Base-by-base conservation (phyloP, 1,140 invertebrate species). In the Oncopeltus fasciatus region DNA sequence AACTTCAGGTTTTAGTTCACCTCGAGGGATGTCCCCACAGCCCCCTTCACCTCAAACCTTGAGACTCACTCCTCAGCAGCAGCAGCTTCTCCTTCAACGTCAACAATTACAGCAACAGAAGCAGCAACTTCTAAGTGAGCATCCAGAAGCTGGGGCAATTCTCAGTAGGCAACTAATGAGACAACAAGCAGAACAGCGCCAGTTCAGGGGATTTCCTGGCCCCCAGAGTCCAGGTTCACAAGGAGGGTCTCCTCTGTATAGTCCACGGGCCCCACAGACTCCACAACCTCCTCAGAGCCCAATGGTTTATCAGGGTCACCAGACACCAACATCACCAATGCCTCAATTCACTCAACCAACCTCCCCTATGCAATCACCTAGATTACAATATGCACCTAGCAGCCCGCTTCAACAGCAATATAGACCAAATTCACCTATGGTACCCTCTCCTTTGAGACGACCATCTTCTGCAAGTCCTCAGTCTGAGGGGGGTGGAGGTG, bases 381-480 rank as follows among this genome's bases (percentile, higher is more conserved):
- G 71, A 26, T 65, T 66, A 29, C 67, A 68, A 16, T 63, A 66
- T 28, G 66, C 67, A 33, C 77, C 81, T 3, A 75, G 83, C 24
- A 85, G 81, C 67, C 82, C 83, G 2, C 77, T 78, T 65, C 72
- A 81, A 26, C 67, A 68, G 53, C 66, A 68, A 47, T 59, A 57
- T 60, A 72, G 73, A 16, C 74, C 75, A 0, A 74, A 64, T 46
- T 76, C 76, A 1, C 75, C 76, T 0, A 74, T 75, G 73, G 68
- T 81, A 76, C 79, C 79, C 0, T 78, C 80, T 74, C 74, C 77
- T 18, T 77, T 80, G 65, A 75, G 67, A 69, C 73, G 67, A 64
- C 77, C 79, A 20, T 78, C 65, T 70, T 76, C 78, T 0, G 79
- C 81, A 60, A 68, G 79, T 38, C 79, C 79, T 0, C 77, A 75